Conservation (phyloP, 2,113 vertebrate species). For the Athene noctua region DNA sequence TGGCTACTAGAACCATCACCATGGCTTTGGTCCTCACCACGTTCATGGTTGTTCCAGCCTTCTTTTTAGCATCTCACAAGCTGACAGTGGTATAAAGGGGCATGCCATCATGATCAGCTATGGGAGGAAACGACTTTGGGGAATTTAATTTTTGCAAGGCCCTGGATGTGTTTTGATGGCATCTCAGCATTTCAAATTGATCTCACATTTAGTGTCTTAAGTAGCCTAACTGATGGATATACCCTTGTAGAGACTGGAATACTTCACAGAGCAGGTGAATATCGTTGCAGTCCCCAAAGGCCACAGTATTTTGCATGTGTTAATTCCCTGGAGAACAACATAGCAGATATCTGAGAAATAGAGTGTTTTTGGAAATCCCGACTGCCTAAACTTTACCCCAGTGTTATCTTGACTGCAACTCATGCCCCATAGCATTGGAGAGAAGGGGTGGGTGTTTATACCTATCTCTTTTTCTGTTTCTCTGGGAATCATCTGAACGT, state of each 20-base stretch:
- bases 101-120: neutral
- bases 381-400: neutral
- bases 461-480: neutral
- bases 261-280: neutral
- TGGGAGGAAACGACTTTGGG: neutral
- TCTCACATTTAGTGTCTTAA: neutral
- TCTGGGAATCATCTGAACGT: neutral
- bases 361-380: neutral
- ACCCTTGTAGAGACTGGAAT: neutral
- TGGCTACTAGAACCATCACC: neutral
- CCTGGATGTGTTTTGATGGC: neutral
- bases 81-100: neutral
- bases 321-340: neutral
- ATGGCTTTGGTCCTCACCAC: neutral
- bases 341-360: neutral
- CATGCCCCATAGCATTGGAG: fast-evolving
- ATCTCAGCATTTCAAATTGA: neutral
- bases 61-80: neutral
- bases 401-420: neutral
- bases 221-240: neutral
- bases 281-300: neutral
- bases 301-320: neutral
- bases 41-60: neutral
- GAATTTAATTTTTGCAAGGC: neutral
- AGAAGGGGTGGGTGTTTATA: neutral